phyloP scores from a whole-genome alignment of 2,797 vertebrate species.

The Neosilurus mollespiculum region DNA sequence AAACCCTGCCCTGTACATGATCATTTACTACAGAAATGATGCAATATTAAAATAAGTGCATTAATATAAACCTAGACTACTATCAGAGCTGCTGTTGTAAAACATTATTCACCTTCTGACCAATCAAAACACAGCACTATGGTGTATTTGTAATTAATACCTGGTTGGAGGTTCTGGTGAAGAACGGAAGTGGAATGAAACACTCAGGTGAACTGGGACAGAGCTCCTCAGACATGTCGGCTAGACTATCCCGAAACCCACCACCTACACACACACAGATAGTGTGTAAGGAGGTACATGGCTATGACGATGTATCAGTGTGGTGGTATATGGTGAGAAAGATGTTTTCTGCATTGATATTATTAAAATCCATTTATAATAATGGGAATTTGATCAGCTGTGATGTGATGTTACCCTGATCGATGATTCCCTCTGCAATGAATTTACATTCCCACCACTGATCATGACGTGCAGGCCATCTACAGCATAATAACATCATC shows the following conservation, averaged over 20 bases:
- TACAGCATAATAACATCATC: slow-evolving; percentile 56
- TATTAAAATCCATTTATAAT: not conserved
- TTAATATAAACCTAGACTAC: too few relatives aligned
- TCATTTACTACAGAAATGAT: too few relatives aligned
- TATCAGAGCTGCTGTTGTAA: too few relatives aligned
- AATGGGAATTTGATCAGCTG: not conserved
- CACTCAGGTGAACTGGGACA: slow-evolving; percentile 94
- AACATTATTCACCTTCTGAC: not conserved
- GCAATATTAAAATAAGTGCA: too few relatives aligned
- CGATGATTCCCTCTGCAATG: slow-evolving; percentile 97
- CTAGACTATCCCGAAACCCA: slow-evolving; percentile 94
- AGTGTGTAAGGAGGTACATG: too few relatives aligned
- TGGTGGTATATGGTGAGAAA: not conserved
- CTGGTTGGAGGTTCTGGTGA: slow-evolving; percentile 92
- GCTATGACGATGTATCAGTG: not conserved
- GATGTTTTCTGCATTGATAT: not conserved
- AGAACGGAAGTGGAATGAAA: slow-evolving; percentile 90
- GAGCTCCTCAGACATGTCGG: slow-evolving; percentile 97
- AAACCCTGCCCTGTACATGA: too few relatives aligned
- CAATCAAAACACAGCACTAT: not conserved
- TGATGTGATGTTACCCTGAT: slow-evolving; percentile 79
- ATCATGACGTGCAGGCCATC: slow-evolving; percentile 95
- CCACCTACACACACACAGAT: slow-evolving; percentile 74
- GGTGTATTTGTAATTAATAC: slow-evolving; percentile 62
- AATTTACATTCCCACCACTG: slow-evolving; percentile 99